phyloP scores from a whole-genome alignment of 2,888 invertebrate species.

The Cylloceria caligata region DNA sequence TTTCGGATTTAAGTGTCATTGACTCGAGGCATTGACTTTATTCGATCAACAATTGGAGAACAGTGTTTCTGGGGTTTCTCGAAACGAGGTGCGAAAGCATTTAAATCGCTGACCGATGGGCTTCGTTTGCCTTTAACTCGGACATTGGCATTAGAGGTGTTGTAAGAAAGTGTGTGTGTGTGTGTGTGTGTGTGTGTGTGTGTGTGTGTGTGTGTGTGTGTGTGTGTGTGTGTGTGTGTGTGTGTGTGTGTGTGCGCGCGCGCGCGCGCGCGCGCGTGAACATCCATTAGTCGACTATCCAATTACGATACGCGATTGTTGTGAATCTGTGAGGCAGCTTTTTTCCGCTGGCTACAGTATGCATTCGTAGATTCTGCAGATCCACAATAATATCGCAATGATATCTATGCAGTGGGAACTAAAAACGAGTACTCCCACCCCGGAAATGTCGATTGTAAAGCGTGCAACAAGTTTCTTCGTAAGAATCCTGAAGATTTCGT shows the following conservation, averaged over 20 bases:
- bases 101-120: slow-evolving; percentile 21
- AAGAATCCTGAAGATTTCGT: too few relatives aligned
- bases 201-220: too few relatives aligned
- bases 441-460: too few relatives aligned
- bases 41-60: slow-evolving; percentile 13
- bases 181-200: too few relatives aligned
- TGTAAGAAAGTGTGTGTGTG: slow-evolving; percentile 41
- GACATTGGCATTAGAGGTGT: slow-evolving; percentile 45
- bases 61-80: slow-evolving; percentile 17
- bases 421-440: too few relatives aligned
- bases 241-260: too few relatives aligned
- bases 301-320: slow-evolving; percentile 54
- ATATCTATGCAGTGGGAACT: too few relatives aligned
- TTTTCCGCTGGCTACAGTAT: background rate
- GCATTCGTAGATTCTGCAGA: background rate
- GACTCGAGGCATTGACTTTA: slow-evolving; percentile 21
- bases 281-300: slow-evolving; percentile 62
- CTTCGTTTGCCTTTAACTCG: slow-evolving; percentile 20
- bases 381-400: background rate
- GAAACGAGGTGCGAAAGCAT: background rate
- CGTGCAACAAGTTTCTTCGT: too few relatives aligned
- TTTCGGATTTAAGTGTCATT: too few relatives aligned
- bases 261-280: too few relatives aligned
- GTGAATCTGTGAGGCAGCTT: background rate
- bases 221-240: too few relatives aligned